Base-by-base conservation (phyloP, 2,888 invertebrate genomes). In the Sesamia inferens region DNA sequence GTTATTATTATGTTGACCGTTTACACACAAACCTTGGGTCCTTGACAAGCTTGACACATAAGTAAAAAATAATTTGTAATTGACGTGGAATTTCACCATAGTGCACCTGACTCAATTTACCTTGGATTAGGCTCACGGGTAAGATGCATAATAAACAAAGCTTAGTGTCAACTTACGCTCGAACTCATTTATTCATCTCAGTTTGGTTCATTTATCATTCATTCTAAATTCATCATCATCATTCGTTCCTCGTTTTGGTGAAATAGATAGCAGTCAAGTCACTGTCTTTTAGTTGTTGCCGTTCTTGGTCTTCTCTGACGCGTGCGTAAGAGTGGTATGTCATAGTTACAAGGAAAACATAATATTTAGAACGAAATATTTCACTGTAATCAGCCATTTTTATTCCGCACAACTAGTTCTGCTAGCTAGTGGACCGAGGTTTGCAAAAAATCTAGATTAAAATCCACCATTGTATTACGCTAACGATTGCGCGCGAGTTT, bases 341-440 rank as follows among this genome's bases (percentile, higher is more conserved):
- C 39, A 63, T 74, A 39, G 19, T 47, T 62, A 73, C 76, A 61
- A 66, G 47, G 24, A 51, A 74, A 68, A 72, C 72, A 74, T 71
- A 77, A 74, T 71, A 77, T 73, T 68, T 65, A 75, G 55, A 81
- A 67, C 69, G 22, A 74, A 71, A 82, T 79, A 69, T 79, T 77
- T 78, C n/a, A 71, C 57, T 72, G 67, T 80, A 85, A 82, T 76
- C 59, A 31, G 59, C 62, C 67, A 71, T 80, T 74, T 68, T 77
- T 76, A 85, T 85, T 85, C 85, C 48, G 57, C 71, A 51, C 74
- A 77, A 76, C 84, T 64, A 62, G 76, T 75, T 78, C 58, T 66
- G 44, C 66, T 31, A 11, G 19, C 77, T 81, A 83, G 81, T 81
- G 58, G 82, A 69, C 66, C 76, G 71, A 67, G 68, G 57, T 68